Evolutionary conservation across 2,113 vertebrate species (phyloP).

Genomic region (Oreochromis spilurus): DNA sequence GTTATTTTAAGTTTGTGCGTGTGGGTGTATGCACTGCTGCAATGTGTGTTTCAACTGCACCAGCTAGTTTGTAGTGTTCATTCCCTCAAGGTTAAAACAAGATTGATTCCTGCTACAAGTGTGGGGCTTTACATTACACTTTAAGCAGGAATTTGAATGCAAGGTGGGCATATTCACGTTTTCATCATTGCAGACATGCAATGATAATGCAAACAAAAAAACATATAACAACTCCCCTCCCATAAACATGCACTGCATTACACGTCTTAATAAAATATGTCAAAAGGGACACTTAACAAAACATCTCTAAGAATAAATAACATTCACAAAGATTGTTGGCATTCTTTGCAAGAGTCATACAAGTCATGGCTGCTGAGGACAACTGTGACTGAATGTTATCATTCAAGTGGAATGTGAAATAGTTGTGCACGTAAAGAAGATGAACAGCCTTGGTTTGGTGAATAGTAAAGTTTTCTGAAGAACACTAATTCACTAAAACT

Average conservation of each 20-base stretch:
- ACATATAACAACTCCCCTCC: not conserved
- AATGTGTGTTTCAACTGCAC: not conserved
- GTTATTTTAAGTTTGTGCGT: not conserved
- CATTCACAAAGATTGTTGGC: not conserved
- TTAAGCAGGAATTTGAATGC: not conserved
- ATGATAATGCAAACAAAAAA: not conserved
- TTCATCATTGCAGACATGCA: not conserved
- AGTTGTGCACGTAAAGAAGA: not conserved
- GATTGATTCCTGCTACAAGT: not conserved
- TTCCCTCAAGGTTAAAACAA: conserved; percentile 13
- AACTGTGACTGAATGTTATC: not conserved
- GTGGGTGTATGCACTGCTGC: not conserved
- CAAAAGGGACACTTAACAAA: not conserved
- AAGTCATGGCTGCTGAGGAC: not conserved
- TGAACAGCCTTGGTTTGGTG: not conserved
- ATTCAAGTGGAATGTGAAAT: not conserved
- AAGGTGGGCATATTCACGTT: not conserved
- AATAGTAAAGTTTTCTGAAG: not conserved
- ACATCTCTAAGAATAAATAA: not conserved
- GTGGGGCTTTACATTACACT: not conserved
- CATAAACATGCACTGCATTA: not conserved
- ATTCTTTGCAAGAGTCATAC: not conserved
- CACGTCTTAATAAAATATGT: not conserved
- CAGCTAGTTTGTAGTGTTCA: not conserved
- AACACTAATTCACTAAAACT: not conserved